These are phyloP conservation scores for Drosophila setosimentum DNA, from an alignment of 2,888 invertebrate species.

Conservation along the genomic window DNA sequence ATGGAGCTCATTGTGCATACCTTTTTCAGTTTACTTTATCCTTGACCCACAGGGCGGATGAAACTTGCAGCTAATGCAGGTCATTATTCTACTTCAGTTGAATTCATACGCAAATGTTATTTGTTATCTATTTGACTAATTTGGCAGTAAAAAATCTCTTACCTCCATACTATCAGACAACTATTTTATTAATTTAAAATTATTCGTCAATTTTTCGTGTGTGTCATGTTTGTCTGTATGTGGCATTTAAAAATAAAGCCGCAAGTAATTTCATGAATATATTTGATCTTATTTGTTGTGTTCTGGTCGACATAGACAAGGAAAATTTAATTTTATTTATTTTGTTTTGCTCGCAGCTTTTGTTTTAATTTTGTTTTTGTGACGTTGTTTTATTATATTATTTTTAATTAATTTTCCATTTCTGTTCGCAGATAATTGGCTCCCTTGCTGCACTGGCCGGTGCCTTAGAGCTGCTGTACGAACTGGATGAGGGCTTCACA, in stretches of 20 bases:
- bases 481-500: conserved; percentile 68
- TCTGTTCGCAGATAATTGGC: conserved; percentile 68
- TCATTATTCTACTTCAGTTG: conserved; percentile 14
- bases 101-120: conserved; percentile 19
- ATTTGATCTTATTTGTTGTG: conserved; percentile 44
- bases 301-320: conserved; percentile 20
- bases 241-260: conserved; percentile 71
- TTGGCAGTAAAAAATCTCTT: conserved; percentile 65
- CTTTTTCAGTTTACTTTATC: background rate
- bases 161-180: conserved; percentile 63
- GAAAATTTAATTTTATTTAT: conserved; percentile 35
- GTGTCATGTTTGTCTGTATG: conserved; percentile 26
- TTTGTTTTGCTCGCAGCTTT: conserved; percentile 23
- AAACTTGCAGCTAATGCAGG: conserved; percentile 36
- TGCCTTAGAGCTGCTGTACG: conserved; percentile 67
- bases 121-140: conserved; percentile 54
- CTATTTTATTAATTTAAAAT: conserved; percentile 60
- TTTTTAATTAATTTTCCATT: conserved; percentile 19
- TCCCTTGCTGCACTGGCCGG: conserved; percentile 69
- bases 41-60: conserved; percentile 56
- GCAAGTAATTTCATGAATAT: conserved; percentile 62
- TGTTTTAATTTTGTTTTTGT: conserved; percentile 33
- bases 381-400: conserved; percentile 39
- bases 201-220: conserved; percentile 44
- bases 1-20: conserved; percentile 17